Evolutionary conservation across 2,113 vertebrate species (phyloP), one percentile per base, ranked within the genome.

Genomic region (Corapipo altera): DNA sequence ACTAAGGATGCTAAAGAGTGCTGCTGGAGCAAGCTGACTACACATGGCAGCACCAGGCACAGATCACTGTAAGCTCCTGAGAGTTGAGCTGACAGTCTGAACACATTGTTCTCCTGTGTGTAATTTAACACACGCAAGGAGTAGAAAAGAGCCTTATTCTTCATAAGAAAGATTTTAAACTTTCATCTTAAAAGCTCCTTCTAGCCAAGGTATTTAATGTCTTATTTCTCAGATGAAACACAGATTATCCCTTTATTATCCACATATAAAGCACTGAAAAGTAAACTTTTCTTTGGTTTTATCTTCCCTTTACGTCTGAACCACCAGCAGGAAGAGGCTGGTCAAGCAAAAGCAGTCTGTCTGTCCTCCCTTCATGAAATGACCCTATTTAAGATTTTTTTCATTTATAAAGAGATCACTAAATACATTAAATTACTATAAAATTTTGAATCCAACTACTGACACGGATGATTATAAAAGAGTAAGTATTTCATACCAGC

Each of bases 91-190:
- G 6, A 78, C 62, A 71, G 32, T 57, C 43, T 41, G 46, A 81
- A 74, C 17, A 62, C 55, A 49, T 7, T 15, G 2, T 49, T 91
- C 51, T 69, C 48, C 35, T 91, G 77, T 55, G 87, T 27, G 16
- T 51, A 52, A 65, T 46, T 65, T 52, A 61, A 65, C 27, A 65
- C 27, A 61, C 0, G 0, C 5, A 5, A 83, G 12, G 33, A 14
- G 43, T 69, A 65, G 21, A 83, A 75, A 46, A 76, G 13, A 65
- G 28, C 20, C 5, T n/a, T 64, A 88, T 57, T 41, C 52, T 72
- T 71, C 74, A 54, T 17, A 75, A 49, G 27, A 6, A 90, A n/a
- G 35, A 65, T 57, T 73, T 39, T 0, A 16, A 64, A 76, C 23
- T 35, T 83, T 57, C 8, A 32, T 37, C 22, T 48, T 80, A 84